Evolutionary conservation across 2,888 invertebrate genomes (phyloP), one percentile per base, ranked within the genome.

Genomic region (Shargacucullia verbasci): DNA sequence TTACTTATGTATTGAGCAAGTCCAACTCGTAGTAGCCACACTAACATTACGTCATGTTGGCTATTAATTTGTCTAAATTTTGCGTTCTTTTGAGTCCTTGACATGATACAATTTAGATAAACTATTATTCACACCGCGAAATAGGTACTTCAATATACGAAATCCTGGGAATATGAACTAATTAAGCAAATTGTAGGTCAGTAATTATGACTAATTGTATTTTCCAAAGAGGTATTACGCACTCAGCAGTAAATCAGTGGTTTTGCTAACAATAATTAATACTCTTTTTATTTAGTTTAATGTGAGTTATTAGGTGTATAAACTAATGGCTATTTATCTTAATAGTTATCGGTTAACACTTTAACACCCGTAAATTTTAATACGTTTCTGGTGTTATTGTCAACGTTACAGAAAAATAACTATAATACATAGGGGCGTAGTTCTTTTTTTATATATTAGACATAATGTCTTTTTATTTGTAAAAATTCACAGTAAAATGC

Each of bases 1-100:
- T 57, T 58, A 57, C 45, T 54, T 67, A 61, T 57, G 45, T 45
- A 60, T 75, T 69, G 53, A 46, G 71, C 55, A 75, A 73, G 55
- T 33, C 20, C 9, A 45, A 48, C 27, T 46, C 12, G 14, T 41
- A 5, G 34, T 43, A 2, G 0, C 1, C 13, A 59, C n/a, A 20
- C 15, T 35, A 41, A 37, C 47, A 33, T 14, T 15, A 10, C 39
- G 34, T 44, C 25, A 8, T 7, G 20, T 4, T n/a, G n/a, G 9
- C 12, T 20, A 20, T 20, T 20, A 20, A 27, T 40, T 9, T 5
- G 12, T 4, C 27, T 40, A 27, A 27, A 8, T 27, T 55, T 13
- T 33, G 14, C n/a, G 45, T 40, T 40, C 12, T 25, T 6, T 10
- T 33, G 35, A 25, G 13, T 44, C 14, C 6, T 11, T 13, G 34